Percentiles rank a stretch among this genome's conserved stretches.
Conservation (phyloP, 2,888 invertebrate species). For the Eupithecia inturbata region DNA sequence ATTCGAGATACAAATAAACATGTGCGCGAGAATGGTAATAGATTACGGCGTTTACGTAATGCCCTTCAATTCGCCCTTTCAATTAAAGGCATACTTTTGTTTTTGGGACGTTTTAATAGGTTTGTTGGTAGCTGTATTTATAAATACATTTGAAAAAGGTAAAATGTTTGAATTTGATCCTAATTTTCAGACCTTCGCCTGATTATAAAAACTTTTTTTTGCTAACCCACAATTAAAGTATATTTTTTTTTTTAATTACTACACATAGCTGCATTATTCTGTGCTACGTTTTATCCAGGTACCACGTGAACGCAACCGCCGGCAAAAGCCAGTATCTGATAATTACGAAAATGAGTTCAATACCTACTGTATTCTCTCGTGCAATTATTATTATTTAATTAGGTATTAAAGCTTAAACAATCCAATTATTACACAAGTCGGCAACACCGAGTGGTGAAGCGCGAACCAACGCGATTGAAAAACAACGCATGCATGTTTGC, state of each 20-base stretch:
- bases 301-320: not conserved
- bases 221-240: no score
- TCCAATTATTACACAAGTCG: constrained; percentile 36
- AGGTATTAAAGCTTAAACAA: constrained; percentile 33
- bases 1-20: constrained; percentile 22
- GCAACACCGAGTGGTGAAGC: constrained; percentile 27
- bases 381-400: constrained; percentile 35
- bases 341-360: not conserved
- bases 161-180: not conserved
- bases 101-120: constrained; percentile 8
- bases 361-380: not conserved
- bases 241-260: no score
- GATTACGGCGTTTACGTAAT: constrained; percentile 5
- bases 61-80: constrained; percentile 14
- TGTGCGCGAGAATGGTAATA: constrained; percentile 10
- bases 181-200: not conserved
- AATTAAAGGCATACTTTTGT: not conserved
- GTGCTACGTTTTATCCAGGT: not conserved
- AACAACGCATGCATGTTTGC: constrained; percentile 11
- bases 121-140: constrained; percentile 6
- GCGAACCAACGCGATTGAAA: constrained; percentile 24
- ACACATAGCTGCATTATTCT: not conserved
- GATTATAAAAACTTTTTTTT: not conserved
- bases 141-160: not conserved
- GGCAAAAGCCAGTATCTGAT: not conserved